Evolutionary conservation across 2,888 invertebrate species (phyloP).

Genomic region (Lasioglossum leucozonium): DNA sequence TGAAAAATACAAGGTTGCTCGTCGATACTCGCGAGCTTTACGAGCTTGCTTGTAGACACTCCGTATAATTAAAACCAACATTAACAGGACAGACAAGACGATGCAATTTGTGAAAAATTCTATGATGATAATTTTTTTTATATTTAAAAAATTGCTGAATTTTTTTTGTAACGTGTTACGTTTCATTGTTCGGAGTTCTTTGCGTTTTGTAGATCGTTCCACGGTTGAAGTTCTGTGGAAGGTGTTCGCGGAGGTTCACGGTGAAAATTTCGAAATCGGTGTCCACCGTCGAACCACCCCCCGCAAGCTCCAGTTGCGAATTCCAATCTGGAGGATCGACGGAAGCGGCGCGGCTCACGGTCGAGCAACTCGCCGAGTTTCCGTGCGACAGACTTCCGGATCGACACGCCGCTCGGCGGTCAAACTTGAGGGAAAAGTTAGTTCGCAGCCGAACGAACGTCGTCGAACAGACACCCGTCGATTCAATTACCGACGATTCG

Average conservation of each 20-base stretch:
- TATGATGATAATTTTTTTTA: not conserved
- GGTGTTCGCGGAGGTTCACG: not conserved
- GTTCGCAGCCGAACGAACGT: slow-evolving; percentile 68
- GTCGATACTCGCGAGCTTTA: not conserved
- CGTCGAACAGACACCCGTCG: slow-evolving; percentile 72
- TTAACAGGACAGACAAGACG: not conserved
- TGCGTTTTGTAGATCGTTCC: not conserved
- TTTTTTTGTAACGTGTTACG: not conserved
- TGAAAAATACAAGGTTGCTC: not conserved
- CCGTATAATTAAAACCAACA: not conserved
- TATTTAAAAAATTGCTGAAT: too few species aligned
- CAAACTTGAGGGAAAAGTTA: slow-evolving; percentile 77
- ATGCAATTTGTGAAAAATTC: too few species aligned
- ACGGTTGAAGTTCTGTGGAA: not conserved
- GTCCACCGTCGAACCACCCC: not conserved
- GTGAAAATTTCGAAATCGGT: slow-evolving; percentile 38
- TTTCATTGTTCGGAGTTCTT: not conserved
- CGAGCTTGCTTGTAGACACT: not conserved
- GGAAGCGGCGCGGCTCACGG: slow-evolving; percentile 61
- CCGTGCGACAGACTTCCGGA: slow-evolving; percentile 71
- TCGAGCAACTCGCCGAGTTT: slow-evolving; percentile 55
- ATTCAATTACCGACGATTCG: slow-evolving; percentile 80
- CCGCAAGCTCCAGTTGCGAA: slow-evolving; percentile 55
- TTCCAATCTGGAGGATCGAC: slow-evolving; percentile 65
- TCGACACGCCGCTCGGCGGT: slow-evolving; percentile 73